A percentile compares a stretch with the other conserved stretches of the same genome.
Evolutionary conservation across 2,113 vertebrate species (phyloP).

Genomic region (Campylomormyrus tamandua): DNA sequence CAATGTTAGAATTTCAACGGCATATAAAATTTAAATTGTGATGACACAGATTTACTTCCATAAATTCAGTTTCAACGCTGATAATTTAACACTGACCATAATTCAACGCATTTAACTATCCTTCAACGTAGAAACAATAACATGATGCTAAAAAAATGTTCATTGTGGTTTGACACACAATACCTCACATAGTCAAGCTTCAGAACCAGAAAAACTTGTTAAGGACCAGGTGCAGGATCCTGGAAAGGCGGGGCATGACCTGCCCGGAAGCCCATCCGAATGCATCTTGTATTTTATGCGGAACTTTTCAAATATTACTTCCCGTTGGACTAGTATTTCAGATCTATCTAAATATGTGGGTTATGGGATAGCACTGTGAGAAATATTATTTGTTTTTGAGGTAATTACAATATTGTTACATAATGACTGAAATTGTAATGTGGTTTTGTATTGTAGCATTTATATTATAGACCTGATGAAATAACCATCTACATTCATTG

Average conservation of each 20-base stretch:
- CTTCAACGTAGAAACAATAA: too few species aligned
- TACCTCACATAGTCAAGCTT: neutral
- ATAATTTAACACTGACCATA: too few species aligned
- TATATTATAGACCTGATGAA: neutral
- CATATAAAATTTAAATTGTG: too few species aligned
- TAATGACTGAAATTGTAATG: neutral
- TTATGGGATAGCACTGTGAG: neutral
- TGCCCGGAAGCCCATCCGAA: neutral
- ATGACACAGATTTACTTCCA: too few species aligned
- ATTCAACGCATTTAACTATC: too few species aligned
- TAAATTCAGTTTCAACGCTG: too few species aligned
- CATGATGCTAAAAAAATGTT: neutral
- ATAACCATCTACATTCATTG: neutral
- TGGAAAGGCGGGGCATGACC: neutral
- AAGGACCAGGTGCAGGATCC: neutral
- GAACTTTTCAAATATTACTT: neutral
- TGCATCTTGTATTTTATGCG: neutral
- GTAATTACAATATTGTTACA: neutral
- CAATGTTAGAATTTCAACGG: too few species aligned
- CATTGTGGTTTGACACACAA: neutral
- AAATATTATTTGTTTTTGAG: neutral
- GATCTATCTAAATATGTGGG: neutral
- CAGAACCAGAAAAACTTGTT: neutral
- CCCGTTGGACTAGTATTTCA: neutral
- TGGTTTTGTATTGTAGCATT: neutral